Base-by-base conservation (phyloP, 2,888 invertebrate genomes). In the Perizoma flavofasciatum region DNA sequence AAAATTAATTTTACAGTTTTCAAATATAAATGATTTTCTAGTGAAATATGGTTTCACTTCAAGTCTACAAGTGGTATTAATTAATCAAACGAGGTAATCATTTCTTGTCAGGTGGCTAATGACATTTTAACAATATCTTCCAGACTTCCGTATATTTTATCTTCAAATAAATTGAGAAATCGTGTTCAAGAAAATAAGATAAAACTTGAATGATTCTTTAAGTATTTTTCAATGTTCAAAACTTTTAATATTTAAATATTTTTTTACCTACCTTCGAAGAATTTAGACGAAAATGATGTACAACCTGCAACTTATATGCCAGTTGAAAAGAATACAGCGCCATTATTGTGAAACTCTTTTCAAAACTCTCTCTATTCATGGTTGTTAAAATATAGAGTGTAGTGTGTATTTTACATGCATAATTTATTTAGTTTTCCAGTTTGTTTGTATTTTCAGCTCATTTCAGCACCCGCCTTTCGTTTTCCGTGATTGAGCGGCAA, bases 61-160 rank as follows among this genome's bases (percentile, higher is more conserved):
- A 22, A 61, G 57, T 50, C 46, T 39, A 56, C 41, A 44, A 53
- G 54, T 57, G 47, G 61, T 44, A 55, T 41, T 68, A 65, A 72
- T 70, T 68, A 66, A 65, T 69, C 60, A 68, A 66, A 68, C 61
- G 59, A 44, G 61, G 60, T 65, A 66, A 68, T 67, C 65, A 71
- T 63, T 68, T 58, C 49, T 57, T 55, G 64, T 65, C 60, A 61
- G 67, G 59, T 58, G 57, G 61, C 59, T 70, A 68, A 73, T 71
- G 61, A 68, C 69, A 70, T 68, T 68, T 70, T 59, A 69, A 68
- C 65, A 67, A 67, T 61, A 65, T 69, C 65, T 67, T 66, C 65
- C 60, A 49, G 59, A 65, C 66, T 68, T 67, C 63, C 67, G 61
- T 67, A 64, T 68, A 72, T 70, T 71, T 71, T 69, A 62, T 68